phyloP scores from a whole-genome alignment of 2,113 vertebrate species.

The Glareola pratincola region DNA sequence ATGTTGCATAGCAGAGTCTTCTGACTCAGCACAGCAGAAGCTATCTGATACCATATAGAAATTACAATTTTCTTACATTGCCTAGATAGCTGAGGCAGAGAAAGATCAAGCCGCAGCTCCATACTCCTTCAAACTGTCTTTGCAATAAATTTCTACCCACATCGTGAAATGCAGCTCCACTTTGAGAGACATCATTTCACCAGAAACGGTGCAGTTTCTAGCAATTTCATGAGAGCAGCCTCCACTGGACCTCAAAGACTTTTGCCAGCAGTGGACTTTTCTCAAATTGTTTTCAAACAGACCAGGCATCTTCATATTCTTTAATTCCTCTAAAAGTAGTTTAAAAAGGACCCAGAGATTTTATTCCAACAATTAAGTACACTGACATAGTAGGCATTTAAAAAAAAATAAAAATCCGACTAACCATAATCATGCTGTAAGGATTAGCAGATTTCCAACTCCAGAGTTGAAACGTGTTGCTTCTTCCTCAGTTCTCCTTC shows the following conservation, averaged over 20 bases:
- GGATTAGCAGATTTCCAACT: neutral
- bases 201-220: neutral
- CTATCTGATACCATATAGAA: neutral
- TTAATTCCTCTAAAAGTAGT: neutral
- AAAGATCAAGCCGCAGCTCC: neutral
- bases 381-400: neutral
- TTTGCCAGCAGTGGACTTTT: neutral
- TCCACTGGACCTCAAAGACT: neutral
- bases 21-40: constrained; percentile 52
- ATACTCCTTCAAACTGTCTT: neutral
- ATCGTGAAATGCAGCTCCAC: neutral
- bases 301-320: neutral
- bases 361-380: neutral
- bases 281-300: neutral
- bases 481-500: neutral
- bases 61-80: constrained; percentile 13
- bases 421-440: neutral
- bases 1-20: constrained; percentile 27
- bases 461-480: neutral
- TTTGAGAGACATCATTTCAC: neutral
- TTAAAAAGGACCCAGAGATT: neutral
- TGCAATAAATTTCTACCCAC: neutral
- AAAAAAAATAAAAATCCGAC: neutral
- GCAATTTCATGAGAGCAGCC: neutral
- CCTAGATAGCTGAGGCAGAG: neutral